Evolutionary conservation across 2,113 vertebrate species (phyloP).

Genomic region (Alligator mississippiensis): DNA sequence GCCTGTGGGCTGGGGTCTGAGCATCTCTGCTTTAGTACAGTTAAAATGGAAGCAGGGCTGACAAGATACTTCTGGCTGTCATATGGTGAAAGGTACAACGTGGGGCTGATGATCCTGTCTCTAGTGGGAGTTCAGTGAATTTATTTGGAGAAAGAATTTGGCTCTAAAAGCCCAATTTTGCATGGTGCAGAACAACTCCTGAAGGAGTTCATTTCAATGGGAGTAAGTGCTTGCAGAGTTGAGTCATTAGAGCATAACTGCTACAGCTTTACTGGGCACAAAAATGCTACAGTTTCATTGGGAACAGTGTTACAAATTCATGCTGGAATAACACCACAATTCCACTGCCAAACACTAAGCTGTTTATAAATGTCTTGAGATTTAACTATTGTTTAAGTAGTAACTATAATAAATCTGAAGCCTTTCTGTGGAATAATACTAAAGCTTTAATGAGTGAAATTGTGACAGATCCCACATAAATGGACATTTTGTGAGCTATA

Average conservation of each 20-base stretch:
- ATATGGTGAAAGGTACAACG: not conserved
- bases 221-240: not conserved
- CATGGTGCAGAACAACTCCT: not conserved
- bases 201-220: not conserved
- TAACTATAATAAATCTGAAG: not conserved
- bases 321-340: not conserved
- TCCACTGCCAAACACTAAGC: not conserved
- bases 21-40: not conserved
- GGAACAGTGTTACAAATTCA: accelerated
- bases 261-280: not conserved
- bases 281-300: accelerated
- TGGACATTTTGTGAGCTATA: not conserved
- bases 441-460: not conserved
- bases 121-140: not conserved
- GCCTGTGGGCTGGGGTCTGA: no score
- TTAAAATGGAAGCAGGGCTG: not conserved
- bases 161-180: not conserved
- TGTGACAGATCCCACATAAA: not conserved
- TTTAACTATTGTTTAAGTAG: not conserved
- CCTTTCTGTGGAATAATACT: not conserved
- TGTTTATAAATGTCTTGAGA: not conserved
- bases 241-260: not conserved
- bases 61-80: no score
- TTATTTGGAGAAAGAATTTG: not conserved
- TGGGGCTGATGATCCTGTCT: no score